phyloP scores from a whole-genome alignment of 1,140 invertebrate species.

The Pissodes strobi region DNA sequence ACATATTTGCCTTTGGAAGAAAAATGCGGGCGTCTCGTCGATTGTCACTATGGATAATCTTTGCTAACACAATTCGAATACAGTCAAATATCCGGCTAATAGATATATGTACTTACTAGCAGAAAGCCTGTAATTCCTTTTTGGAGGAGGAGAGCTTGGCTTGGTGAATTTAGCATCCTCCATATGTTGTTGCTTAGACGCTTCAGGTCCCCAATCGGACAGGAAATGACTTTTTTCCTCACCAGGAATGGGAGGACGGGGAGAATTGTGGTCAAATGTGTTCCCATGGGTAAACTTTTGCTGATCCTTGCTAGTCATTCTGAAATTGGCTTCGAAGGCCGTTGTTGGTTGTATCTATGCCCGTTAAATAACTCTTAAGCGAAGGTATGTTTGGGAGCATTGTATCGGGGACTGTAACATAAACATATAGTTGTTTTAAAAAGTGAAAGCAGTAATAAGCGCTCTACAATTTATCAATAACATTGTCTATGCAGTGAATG shows the following conservation, averaged over 20 bases:
- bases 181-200: conserved; percentile 27
- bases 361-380: conserved; percentile 13
- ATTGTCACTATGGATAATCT: no score
- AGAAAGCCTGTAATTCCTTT: conserved; percentile 33
- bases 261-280: conserved; percentile 49
- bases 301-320: conserved; percentile 44
- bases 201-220: conserved; percentile 41
- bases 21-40: no score
- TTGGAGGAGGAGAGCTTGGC: conserved; percentile 41
- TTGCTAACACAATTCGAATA: no score
- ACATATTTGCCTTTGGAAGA: no score
- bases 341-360: neutral
- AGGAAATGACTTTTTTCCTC: conserved; percentile 49
- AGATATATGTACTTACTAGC: conserved; percentile 33
- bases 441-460: no score
- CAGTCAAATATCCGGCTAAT: no score
- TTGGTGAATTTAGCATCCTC: conserved; percentile 37
- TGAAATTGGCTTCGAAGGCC: conserved; percentile 36
- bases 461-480: no score
- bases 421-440: no score
- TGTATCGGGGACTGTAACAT: conserved; percentile 24
- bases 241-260: conserved; percentile 52
- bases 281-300: conserved; percentile 45
- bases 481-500: no score
- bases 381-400: conserved; percentile 3